Evolutionary conservation across 2,113 vertebrate species (phyloP), one percentile per base, ranked within the genome.

Genomic region (Coptodon bakossiorum): DNA sequence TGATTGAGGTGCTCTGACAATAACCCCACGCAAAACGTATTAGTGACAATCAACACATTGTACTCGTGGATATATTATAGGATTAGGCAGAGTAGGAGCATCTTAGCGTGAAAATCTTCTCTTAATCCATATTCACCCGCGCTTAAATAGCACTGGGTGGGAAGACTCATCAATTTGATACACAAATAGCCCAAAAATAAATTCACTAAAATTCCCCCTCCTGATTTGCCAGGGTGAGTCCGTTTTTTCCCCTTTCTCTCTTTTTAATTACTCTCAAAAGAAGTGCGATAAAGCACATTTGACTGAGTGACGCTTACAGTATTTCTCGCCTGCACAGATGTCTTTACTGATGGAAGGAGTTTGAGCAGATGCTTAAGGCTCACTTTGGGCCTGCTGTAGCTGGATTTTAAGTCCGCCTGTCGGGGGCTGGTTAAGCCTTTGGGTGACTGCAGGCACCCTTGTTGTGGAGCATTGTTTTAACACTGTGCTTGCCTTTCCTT

Each of bases 21-120:
- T 91, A 92, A 95, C 89, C 85, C 91, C 91, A 94, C 90, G 89
- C 86, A 87, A 86, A 94, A 92, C 90, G 89, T 40, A 96, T 96
- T 96, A 95, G 92, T 96, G 95, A 94, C 95, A 96, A 93, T 96
- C 95, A 95, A 87, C 91, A 94, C 94, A 95, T 95, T 95, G 92
- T 95, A 86, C 90, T 89, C 71, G 2, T 52, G 90, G 87, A 93
- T 89, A 94, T 90, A 94, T 95, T 91, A 94, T 82, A 40, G 95
- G 96, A 96, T 97, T 96, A 95, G 88, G 85, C 86, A 83, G 90
- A 92, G 92, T 81, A 63, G 89, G 88, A 94, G 93, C 91, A 91
- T 96, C 7, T 95, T 92, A 94, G 91, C 87, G 92, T 94, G 95
- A 56, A 96, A 96, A 95, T 94, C 93, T 94, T 63, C 88, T 82